Evolutionary conservation across 1,140 invertebrate species (phyloP).

Genomic region (Tetramorium alpestre): DNA sequence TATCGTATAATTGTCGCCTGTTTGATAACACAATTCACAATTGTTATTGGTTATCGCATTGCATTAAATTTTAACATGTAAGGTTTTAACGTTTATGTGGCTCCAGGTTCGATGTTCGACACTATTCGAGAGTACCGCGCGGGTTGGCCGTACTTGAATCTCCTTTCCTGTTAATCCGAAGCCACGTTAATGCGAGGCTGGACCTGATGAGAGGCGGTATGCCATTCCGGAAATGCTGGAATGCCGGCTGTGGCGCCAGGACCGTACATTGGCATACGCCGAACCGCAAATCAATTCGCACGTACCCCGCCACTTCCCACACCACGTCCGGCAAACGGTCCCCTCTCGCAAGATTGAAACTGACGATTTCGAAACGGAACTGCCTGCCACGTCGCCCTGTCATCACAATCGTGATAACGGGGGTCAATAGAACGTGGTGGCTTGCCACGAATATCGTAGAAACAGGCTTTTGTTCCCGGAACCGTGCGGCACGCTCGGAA

Average conservation of each 20-base stretch:
- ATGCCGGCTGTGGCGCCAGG: conserved; percentile 76
- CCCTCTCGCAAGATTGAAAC: conserved; percentile 67
- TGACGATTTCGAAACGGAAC: conserved; percentile 62
- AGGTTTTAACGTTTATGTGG: neutral
- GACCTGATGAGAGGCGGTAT: conserved; percentile 70
- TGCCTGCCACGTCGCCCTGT: conserved; percentile 33
- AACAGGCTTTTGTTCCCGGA: neutral
- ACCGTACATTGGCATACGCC: conserved; percentile 71
- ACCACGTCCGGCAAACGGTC: conserved; percentile 44
- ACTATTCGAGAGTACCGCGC: neutral
- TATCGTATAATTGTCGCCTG: neutral
- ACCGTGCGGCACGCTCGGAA: neutral
- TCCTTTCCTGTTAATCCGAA: conserved; percentile 74
- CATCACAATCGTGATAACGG: conserved; percentile 50
- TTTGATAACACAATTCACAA: neutral
- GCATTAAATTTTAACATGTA: neutral
- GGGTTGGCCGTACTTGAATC: conserved; percentile 65
- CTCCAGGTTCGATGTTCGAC: neutral
- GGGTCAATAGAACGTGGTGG: conserved; percentile 29
- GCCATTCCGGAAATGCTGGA: conserved; percentile 81
- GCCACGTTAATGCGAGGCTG: conserved; percentile 71
- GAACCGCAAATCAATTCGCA: conserved; percentile 80
- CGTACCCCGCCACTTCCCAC: conserved; percentile 55
- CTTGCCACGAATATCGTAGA: neutral
- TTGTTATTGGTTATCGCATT: neutral